Evolutionary conservation across 2,888 invertebrate genomes (phyloP).

Genomic region (Branchinecta sandiegonensis): DNA sequence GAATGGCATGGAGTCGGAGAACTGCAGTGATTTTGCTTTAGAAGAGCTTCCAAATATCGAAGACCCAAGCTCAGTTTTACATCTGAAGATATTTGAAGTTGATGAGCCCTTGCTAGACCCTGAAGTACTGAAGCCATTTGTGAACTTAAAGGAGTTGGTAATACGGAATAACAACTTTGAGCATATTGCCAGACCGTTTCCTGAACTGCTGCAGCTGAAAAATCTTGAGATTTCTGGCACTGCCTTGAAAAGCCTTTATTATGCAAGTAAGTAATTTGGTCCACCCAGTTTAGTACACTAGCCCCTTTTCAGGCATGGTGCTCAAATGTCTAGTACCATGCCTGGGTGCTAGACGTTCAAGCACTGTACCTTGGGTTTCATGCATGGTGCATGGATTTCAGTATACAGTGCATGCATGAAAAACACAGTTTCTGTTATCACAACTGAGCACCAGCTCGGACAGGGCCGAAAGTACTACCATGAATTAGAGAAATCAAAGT

Average conservation of each 20-base stretch:
- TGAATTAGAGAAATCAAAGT: too few species aligned
- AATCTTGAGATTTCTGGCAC: constrained; percentile 3
- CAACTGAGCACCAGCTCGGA: too few species aligned
- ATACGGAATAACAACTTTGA: constrained; percentile 11
- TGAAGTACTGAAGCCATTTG: not conserved
- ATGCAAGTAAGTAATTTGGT: not conserved
- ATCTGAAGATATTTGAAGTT: constrained; percentile 2
- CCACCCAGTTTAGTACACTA: too few species aligned
- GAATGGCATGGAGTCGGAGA: not conserved
- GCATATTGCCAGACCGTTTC: not conserved
- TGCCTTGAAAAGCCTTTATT: not conserved
- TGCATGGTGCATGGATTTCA: too few species aligned
- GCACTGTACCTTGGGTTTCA: too few species aligned
- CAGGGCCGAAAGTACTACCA: too few species aligned
- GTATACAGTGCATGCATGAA: too few species aligned
- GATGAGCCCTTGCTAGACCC: not conserved
- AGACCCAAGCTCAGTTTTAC: not conserved
- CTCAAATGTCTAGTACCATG: too few species aligned
- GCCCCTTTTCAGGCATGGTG: too few species aligned
- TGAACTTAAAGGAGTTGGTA: not conserved
- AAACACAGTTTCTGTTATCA: too few species aligned
- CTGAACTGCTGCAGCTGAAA: not conserved
- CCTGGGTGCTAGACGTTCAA: too few species aligned
- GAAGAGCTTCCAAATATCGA: not conserved
- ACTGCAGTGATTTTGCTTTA: not conserved